phyloP scores from a whole-genome alignment of 2,113 vertebrate species.

The Aegotheles bennettii region DNA sequence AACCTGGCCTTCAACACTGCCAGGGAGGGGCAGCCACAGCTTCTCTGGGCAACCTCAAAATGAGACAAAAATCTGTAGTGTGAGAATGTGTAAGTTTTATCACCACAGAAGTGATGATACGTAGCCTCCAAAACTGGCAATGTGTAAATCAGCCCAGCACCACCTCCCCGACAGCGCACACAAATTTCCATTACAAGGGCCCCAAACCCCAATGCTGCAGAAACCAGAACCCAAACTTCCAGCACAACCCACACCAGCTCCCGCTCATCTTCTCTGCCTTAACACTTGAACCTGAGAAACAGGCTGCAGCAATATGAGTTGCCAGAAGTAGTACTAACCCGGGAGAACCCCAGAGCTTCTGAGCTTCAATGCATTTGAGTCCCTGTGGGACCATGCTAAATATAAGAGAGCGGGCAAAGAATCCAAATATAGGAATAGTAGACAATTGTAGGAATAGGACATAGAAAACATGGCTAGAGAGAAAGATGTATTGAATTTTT shows the following conservation, averaged over 20 bases:
- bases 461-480: neutral
- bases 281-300: neutral
- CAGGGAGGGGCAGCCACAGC: too few species aligned
- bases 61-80: fast-evolving
- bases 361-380: neutral
- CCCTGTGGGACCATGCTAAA: neutral
- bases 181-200: neutral
- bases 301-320: neutral
- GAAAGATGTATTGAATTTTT: neutral
- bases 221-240: neutral
- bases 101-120: fast-evolving
- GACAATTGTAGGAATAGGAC: neutral
- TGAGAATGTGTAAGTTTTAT: fast-evolving
- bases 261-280: neutral
- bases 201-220: fast-evolving
- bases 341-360: neutral
- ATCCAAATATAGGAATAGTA: neutral
- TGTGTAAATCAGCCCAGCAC: neutral
- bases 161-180: neutral
- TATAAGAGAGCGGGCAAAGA: neutral
- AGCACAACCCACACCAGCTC: neutral
- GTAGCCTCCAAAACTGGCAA: neutral
- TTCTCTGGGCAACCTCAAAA: too few species aligned
- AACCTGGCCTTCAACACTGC: too few species aligned
- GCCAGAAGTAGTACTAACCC: neutral